These are phyloP conservation scores for Nesidiocoris tenuis DNA, from an alignment of 2,888 invertebrate genomes.

Conservation along the genomic window DNA sequence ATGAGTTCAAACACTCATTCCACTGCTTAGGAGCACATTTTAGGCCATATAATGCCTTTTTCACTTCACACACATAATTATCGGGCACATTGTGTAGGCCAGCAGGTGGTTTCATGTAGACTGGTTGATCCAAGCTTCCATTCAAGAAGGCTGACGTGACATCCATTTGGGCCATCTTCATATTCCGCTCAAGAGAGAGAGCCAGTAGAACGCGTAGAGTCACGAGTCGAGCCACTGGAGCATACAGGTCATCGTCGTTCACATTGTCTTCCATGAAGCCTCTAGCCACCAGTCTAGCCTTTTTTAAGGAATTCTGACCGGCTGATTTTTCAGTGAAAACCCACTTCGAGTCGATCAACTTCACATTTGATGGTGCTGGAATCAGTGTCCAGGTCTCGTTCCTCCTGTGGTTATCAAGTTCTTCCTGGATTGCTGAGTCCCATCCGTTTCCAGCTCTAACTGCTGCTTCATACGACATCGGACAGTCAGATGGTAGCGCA, in stretches of 20 bases:
- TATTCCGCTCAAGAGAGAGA: slow-evolving; percentile 1
- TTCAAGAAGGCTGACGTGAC: slow-evolving; percentile 23
- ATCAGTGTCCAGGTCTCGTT: too few relatives aligned
- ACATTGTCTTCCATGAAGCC: slow-evolving; percentile 1
- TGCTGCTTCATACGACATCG: too few relatives aligned
- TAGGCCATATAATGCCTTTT: slow-evolving; percentile 35
- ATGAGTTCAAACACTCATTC: slow-evolving; percentile 44
- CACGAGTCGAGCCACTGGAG: slow-evolving; percentile 23
- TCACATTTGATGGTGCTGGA: too few relatives aligned
- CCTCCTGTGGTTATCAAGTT: too few relatives aligned
- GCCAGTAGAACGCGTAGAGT: slow-evolving; percentile 13
- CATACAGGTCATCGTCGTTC: slow-evolving; percentile 12
- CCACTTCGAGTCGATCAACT: too few relatives aligned
- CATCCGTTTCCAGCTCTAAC: too few relatives aligned
- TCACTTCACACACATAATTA: slow-evolving; percentile 14
- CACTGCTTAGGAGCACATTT: slow-evolving; percentile 28
- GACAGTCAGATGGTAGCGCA: too few relatives aligned
- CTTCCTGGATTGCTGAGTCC: too few relatives aligned
- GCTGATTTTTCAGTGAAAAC: too few relatives aligned
- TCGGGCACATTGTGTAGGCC: slow-evolving; percentile 3
- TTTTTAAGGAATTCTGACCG: too few relatives aligned
- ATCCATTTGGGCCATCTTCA: slow-evolving; percentile 12
- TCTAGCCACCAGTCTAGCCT: slow-evolving; percentile 22
- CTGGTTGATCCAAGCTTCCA: neutral
- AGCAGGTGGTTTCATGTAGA: slow-evolving; percentile 45